A percentile compares a stretch with the other conserved stretches of the same genome.
Evolutionary conservation across 2,888 invertebrate genomes (phyloP).

Genomic region (Polietes domitor): DNA sequence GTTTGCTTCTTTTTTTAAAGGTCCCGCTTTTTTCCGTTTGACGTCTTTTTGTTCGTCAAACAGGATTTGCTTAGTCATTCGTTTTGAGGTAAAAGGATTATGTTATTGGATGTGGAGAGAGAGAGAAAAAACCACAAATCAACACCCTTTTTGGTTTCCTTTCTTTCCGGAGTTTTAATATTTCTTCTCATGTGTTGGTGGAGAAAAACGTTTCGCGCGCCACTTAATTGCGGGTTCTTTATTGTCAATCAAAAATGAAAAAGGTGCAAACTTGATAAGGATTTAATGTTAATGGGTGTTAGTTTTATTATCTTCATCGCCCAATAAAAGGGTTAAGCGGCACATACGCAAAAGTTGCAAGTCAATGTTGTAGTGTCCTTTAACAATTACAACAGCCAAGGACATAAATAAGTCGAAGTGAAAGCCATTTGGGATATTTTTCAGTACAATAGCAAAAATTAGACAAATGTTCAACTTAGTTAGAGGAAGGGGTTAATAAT

Average conservation of each 20-base stretch:
- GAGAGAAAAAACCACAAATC: constrained; percentile 36
- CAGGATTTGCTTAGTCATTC: constrained; percentile 54
- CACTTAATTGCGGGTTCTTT: constrained; percentile 50
- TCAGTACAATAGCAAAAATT: too few relatives aligned
- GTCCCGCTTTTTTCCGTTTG: constrained; percentile 35
- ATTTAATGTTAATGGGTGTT: constrained; percentile 40
- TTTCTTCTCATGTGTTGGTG: constrained; percentile 9
- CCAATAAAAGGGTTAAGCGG: constrained; percentile 18
- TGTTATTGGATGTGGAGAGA: neutral
- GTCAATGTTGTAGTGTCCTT: neutral
- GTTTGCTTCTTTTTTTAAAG: constrained; percentile 32
- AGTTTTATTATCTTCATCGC: constrained; percentile 22
- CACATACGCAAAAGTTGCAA: constrained; percentile 18
- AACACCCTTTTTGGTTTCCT: constrained; percentile 48
- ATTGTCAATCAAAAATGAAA: constrained; percentile 55
- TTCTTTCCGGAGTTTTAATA: neutral
- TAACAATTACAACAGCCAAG: neutral
- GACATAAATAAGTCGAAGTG: neutral
- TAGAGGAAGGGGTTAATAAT: too few relatives aligned
- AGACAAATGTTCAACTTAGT: too few relatives aligned
- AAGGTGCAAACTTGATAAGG: constrained; percentile 54
- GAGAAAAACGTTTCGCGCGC: constrained; percentile 42
- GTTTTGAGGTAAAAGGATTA: constrained; percentile 49
- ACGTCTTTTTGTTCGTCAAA: constrained; percentile 22
- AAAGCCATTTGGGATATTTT: neutral